Conservation (phyloP, 2,113 vertebrate species). For the Dasyornis broadbenti region DNA sequence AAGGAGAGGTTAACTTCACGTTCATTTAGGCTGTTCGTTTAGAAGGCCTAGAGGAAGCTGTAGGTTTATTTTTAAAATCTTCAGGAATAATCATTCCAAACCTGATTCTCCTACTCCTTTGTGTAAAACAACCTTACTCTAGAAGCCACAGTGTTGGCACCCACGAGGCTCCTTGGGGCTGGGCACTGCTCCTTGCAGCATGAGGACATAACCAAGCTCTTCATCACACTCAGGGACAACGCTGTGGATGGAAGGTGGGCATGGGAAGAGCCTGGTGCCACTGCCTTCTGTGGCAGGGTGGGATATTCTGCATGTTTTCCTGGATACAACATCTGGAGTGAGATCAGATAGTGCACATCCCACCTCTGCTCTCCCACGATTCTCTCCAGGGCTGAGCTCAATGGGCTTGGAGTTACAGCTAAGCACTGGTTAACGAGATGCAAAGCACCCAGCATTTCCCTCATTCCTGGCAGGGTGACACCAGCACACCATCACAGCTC, state of each 20-base stretch:
- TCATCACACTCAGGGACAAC: rapidly evolving
- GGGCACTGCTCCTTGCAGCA: not conserved
- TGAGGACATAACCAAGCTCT: not conserved
- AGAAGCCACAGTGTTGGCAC: rapidly evolving
- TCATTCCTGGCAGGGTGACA: not conserved
- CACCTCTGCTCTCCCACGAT: rapidly evolving
- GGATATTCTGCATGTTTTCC: not conserved
- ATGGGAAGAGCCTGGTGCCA: not conserved
- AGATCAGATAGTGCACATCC: rapidly evolving
- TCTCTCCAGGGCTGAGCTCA: rapidly evolving
- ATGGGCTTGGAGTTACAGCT: rapidly evolving
- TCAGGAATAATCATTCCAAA: not conserved
- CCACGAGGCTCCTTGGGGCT: rapidly evolving
- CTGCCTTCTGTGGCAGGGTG: not conserved
- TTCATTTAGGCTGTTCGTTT: not conserved
- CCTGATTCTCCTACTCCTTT: not conserved
- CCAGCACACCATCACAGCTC: not conserved
- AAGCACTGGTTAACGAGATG: not conserved
- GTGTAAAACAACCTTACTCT: not conserved
- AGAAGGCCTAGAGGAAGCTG: not conserved
- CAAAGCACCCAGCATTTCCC: not conserved
- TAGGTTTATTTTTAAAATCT: not conserved
- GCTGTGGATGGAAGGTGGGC: not conserved
- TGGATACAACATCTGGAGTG: rapidly evolving
- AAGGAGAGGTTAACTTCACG: not conserved